Base-by-base conservation (phyloP, 2,797 vertebrate species). In the Tokudaia muenninki region DNA sequence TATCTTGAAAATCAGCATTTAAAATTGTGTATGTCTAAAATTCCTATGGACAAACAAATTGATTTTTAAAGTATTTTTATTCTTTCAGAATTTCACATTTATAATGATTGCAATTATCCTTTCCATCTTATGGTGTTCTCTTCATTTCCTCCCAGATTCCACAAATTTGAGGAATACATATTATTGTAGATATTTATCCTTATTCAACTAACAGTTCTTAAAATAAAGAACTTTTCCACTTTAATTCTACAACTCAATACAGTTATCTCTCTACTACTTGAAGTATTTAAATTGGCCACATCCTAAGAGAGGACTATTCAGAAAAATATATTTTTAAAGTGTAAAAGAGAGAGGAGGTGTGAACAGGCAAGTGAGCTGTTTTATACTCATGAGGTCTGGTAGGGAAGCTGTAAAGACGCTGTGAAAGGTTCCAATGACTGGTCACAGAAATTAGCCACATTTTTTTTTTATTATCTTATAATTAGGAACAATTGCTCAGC, bases 391-490 rank as follows among this genome's bases (percentile, higher is more conserved):
- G 22, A 57, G 88, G 90, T 47, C 65, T 55, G 55, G 9, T 67
- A 24, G 34, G 41, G 77, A 10, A 41, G 52, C 72, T 91, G 0
- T 29, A 86, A 65, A 57, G 77, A 24, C 16, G 4, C 1, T 6
- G n/a, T 88, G 44, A 86, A 95, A 77, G 55, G 4, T 86, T 90
- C 52, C 89, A 41, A 11, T 86, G 87, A 78, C 22, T 14, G 63
- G 59, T 47, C 47, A 52, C 7, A 24, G 67, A 84, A 86, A 92
- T 41, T 94, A 63, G 16, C 55, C 83, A 9, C 79, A 26, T 77
- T 83, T 94, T 77, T 83, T 94, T 92, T 29, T 77, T 81, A 52
- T 55, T 34, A 91, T 70, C 84, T 78, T 74, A 41, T 57, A 95
- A 80, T 55, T 82, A 8, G 41, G 59, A 95, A 95, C 88, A 29